Evolutionary conservation across 2,797 vertebrate genomes (phyloP), one percentile per base, ranked within the genome.

Genomic region (Semotilus atromaculatus): DNA sequence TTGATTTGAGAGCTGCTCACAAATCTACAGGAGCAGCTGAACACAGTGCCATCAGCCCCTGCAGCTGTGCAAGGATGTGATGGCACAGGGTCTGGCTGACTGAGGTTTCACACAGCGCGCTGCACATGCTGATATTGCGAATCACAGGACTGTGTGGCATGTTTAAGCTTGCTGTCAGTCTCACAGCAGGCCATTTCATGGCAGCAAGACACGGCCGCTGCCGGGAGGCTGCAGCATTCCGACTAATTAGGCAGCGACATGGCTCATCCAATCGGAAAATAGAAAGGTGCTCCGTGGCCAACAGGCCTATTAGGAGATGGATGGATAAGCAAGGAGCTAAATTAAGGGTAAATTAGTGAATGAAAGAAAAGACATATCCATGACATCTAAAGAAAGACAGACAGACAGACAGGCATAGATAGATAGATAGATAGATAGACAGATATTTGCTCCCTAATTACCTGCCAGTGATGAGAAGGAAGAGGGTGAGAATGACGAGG

Each of bases 391-490:
- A 23, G 34, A 23, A 0, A 68, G 66, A 23, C 0, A 38, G 66
- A 68, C 0, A 36, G 48, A 75, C 0, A 67, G 66, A 38, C 0
- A 36, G 34, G 38, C 0, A 36, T 0, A 78, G 36, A 77, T 0
- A 51, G n/a, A 82, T 0, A 71, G 26, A 68, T 0, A 48, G 21
- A 45, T 0, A 64, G 48, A 76, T 0, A 58, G 13, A 68, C 0
- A 51, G 36, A 34, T 38, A 55, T 80, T 26, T 55, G 31, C 75
- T 31, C 73, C 3, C 51, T 80, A 43, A 73, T 95, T 96, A 99
- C 98, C 98, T 96, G 85, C 98, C 98, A 64, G 98, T 99, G 93
- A 99, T 99, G 85, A 99, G 95, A 91, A 99, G 97, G 93, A 99
- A 99, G 84, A 99, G 95, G 21, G 98, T 99, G 55, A 99, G 97